These are phyloP conservation scores for Elaphurus davidianus DNA, from an alignment of 2,113 vertebrate genomes.

Conservation along the genomic window DNA sequence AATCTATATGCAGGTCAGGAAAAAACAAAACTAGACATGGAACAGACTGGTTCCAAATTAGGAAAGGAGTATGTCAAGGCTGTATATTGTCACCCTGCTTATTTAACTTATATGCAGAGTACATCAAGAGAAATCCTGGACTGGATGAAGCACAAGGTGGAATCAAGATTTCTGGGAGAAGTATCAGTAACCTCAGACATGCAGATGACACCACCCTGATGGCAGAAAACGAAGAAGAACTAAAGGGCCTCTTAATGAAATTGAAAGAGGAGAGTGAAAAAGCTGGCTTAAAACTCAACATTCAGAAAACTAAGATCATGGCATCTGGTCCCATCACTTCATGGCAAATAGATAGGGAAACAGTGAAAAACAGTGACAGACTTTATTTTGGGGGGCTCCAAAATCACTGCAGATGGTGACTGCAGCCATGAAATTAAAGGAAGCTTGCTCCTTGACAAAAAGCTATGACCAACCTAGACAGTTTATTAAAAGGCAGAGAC, in stretches of 20 bases:
- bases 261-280: background rate
- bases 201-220: background rate
- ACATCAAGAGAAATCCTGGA: background rate
- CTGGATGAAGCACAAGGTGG: background rate
- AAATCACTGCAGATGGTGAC: background rate
- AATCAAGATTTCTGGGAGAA: background rate
- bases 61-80: background rate
- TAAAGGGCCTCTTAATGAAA: background rate
- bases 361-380: background rate
- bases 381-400: background rate
- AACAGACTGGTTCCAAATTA: background rate
- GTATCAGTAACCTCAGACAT: background rate
- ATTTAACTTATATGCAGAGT: background rate
- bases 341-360: background rate
- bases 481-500: background rate
- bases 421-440: background rate
- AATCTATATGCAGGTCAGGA: background rate
- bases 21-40: background rate
- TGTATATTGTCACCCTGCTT: background rate
- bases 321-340: background rate
- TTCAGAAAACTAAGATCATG: background rate
- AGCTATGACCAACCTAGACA: background rate
- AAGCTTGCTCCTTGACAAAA: background rate
- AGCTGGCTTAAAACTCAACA: background rate
- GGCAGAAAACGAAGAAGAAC: background rate